Conservation (phyloP, 64 coral and sea anemone genomes). For the Trachythela sp. region DNA sequence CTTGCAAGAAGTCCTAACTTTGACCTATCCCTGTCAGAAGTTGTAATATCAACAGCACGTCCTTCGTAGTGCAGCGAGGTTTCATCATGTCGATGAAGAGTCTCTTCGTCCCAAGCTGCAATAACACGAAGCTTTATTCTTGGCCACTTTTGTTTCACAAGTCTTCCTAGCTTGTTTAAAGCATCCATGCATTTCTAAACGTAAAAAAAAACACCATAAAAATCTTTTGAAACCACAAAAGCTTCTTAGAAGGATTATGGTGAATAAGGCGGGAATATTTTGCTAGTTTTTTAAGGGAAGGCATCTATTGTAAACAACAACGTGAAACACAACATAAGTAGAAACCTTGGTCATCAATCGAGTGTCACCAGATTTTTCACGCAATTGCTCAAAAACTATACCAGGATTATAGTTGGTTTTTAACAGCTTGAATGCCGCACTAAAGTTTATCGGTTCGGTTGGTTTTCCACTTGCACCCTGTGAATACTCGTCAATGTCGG, state of each 20-base stretch:
- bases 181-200: conserved; percentile 9
- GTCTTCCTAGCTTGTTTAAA: conserved; percentile 28
- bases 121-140: conserved; percentile 15
- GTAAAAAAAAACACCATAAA: background rate
- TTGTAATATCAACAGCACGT: conserved; percentile 37
- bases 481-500: conserved; percentile 6
- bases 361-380: background rate
- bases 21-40: background rate
- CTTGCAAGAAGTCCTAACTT: conserved; percentile 35
- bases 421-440: background rate
- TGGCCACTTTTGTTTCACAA: conserved; percentile 19
- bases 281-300: background rate
- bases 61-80: conserved; percentile 29
- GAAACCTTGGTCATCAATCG: background rate
- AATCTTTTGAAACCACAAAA: background rate
- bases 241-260: background rate
- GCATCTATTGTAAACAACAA: background rate
- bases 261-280: background rate
- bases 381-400: background rate
- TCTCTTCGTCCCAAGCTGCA: conserved; percentile 17
- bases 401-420: conserved; percentile 1
- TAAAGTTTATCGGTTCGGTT: background rate
- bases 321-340: background rate
- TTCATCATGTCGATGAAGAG: background rate
- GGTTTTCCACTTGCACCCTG: conserved; percentile 12